Evolutionary conservation across 2,797 vertebrate genomes (phyloP).

Genomic region (Florisuga fusca): DNA sequence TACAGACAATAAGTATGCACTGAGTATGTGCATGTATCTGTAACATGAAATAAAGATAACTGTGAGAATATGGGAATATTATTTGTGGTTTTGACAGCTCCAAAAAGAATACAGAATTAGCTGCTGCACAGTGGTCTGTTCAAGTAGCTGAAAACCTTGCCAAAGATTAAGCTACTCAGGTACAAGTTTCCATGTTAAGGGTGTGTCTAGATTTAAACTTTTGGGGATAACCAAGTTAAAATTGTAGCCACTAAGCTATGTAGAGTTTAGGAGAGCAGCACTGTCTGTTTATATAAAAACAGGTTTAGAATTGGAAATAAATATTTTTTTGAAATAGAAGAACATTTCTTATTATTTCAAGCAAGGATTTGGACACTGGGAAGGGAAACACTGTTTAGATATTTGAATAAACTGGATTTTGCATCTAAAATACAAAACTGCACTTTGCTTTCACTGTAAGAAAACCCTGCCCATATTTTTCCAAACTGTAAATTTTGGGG

Average conservation of each 20-base stretch:
- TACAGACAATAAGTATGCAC: not conserved
- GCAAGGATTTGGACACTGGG: not conserved
- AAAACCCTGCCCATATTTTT: not conserved
- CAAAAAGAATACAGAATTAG: not conserved
- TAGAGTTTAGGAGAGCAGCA: not conserved
- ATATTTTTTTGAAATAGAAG: not conserved
- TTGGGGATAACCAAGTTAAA: not conserved
- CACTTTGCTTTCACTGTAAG: not conserved
- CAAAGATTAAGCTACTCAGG: not conserved
- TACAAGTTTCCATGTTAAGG: not conserved
- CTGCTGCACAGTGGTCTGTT: not conserved
- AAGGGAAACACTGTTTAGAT: not conserved
- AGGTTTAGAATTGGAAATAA: not conserved
- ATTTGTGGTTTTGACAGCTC: not conserved
- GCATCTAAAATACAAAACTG: not conserved
- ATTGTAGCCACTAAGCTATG: not conserved
- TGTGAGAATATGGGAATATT: not conserved
- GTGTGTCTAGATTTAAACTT: not conserved
- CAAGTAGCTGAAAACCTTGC: not conserved
- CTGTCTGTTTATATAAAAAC: not conserved
- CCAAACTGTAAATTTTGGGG: fast-evolving
- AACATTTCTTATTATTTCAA: not conserved
- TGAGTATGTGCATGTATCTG: not conserved
- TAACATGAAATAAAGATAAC: not conserved
- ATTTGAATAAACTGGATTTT: not conserved